Base-by-base conservation (phyloP, 2,797 vertebrate species). In the Anguilla megastoma region DNA sequence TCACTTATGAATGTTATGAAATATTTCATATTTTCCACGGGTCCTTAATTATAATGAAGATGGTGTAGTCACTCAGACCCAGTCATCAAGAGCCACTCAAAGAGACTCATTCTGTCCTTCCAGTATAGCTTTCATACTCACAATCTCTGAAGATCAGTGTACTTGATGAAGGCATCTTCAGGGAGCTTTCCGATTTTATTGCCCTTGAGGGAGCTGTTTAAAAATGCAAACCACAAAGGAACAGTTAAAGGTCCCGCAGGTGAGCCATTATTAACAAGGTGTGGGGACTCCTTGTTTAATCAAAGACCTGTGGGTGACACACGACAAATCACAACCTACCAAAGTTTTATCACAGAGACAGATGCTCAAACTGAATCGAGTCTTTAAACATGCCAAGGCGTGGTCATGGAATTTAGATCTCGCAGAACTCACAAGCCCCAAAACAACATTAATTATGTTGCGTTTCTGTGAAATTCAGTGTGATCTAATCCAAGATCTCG, bases 121-220 rank as follows among this genome's bases (percentile, higher is more conserved):
- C 33, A 71, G 27, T 71, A 21, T 14, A 45, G 16, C 33, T 41
- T 45, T 84, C 9, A 41, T 91, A 92, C 91, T 94, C 89, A 93
- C 88, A 92, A 89, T 88, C 94, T 92, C 74, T 92, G 91, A 84
- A 94, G 88, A 27, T 93, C 90, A 89, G 69, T 86, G 54, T 89
- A 92, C 30, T 90, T 92, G 86, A 86, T 91, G 91, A 94, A 95
- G 93, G 90, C 87, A 88, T 94, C 87, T 85, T 90, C 92, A 90
- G 92, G 89, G 91, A 94, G 93, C 87, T 66, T 93, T 82, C 84
- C 54, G 66, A 92, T 94, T 88, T 91, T 88, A 74, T 94, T 94
- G 86, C 89, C 87, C 88, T 89, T 92, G 9, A 93, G 91, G 87
- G 92, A 94, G 90, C 91, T 94, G 91, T 58, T 18, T 21, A 3